Base-by-base conservation (phyloP, 1,140 invertebrate genomes). In the Lithobius niger region DNA sequence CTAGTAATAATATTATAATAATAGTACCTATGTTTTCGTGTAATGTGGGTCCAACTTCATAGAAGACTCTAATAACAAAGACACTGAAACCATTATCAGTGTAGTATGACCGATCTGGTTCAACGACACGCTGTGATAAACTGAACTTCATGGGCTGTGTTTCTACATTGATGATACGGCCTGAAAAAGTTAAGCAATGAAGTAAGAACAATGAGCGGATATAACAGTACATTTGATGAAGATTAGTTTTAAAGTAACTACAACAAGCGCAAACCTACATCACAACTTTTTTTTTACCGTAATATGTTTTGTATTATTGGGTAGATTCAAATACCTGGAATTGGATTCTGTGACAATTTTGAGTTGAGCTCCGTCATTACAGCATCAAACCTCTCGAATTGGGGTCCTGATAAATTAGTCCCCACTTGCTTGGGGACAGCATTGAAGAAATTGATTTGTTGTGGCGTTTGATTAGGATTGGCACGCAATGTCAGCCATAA, bases 121-220 rank as follows among this genome's bases (percentile, higher is more conserved):
- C 44, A 22, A 47, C 44, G 13, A 21, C 15, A 15, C 44, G 13
- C 22, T 47, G 44, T 10, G 10, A 15, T 13, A 21, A 15, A 22
- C 44, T 47, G 44, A 15, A 47, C 22, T 47, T 47, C 44, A 47
- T 47, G 13, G 44, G 44, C 22, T 47, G 44, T 47, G 44, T 47
- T 47, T 47, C 44, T 18, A 47, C 44, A 47, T 15, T 47, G 13
- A 47, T 13, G 22, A 47, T 47, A 6, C 15, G 10, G 13, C 44
- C 44, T 47, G 31, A 36, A 36, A 36, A 10, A 47, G 44, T 15
- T 13, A 47, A 18, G 6, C 6, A 15, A 47, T 15, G 6, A 6
- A 18, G 13, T 47, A 47, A 15, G 6, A 36, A 36, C 31, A 36
- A 36, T 36, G 31, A 36, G 31, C n/a, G 31, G 31, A 36, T 10